Percentiles rank a stretch among this genome's conserved stretches.
Evolutionary conservation across 2,888 invertebrate species (phyloP).

Genomic region (Willowsia nigromaculata): DNA sequence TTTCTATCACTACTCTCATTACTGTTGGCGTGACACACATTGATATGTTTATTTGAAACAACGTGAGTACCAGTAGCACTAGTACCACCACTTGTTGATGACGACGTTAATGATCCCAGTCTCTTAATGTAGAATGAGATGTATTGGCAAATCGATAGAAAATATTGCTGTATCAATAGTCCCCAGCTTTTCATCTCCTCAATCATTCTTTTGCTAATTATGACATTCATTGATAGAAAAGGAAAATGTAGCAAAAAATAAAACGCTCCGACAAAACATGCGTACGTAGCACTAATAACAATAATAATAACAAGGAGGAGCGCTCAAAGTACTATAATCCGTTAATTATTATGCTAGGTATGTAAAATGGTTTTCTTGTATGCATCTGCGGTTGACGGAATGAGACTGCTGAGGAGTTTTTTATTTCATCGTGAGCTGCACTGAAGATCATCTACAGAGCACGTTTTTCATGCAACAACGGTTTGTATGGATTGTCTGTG

Average conservation of each 20-base stretch:
- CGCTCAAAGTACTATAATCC: background rate
- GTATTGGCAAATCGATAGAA: constrained; percentile 35
- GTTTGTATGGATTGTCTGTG: background rate
- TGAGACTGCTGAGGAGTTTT: constrained; percentile 14
- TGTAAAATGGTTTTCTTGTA: background rate
- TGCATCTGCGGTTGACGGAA: constrained; percentile 8
- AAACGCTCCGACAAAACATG: background rate
- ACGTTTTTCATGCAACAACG: constrained; percentile 50
- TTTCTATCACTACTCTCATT: constrained; percentile 18
- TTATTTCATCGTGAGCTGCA: background rate
- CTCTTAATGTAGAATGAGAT: constrained; percentile 29
- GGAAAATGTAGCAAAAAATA: background rate
- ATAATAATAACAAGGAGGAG: background rate
- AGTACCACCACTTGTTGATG: constrained; percentile 5
- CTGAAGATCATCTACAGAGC: constrained; percentile 34
- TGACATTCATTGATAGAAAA: background rate
- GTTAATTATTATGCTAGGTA: background rate
- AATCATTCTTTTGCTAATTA: constrained; percentile 27
- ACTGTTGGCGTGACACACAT: background rate
- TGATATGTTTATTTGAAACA: background rate
- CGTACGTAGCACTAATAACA: background rate
- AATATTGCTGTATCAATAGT: constrained; percentile 26
- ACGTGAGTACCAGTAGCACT: background rate
- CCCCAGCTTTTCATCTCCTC: constrained; percentile 39
- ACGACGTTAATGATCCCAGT: constrained; percentile 10